phyloP scores from a whole-genome alignment of 2,888 invertebrate genomes.

The Pachymerium ferrugineum region DNA sequence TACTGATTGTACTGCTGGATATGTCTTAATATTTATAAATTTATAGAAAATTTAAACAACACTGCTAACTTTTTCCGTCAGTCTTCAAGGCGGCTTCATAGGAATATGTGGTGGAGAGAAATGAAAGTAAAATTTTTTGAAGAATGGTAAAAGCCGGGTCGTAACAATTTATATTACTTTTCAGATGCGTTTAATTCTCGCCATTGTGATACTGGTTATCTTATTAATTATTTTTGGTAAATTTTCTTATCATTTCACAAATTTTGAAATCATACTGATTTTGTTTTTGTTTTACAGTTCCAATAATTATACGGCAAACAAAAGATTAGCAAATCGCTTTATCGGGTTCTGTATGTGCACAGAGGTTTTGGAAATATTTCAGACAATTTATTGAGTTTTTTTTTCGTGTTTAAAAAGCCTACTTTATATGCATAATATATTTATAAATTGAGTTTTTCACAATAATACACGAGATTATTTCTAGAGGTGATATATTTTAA shows the following conservation, averaged over 20 bases:
- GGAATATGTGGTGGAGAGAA: conserved; percentile 34
- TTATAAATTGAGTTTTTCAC: no score
- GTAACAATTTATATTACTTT: neutral
- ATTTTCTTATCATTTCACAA: neutral
- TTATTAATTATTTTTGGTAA: conserved; percentile 34
- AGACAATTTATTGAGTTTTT: neutral
- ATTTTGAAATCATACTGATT: neutral
- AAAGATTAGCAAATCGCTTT: neutral
- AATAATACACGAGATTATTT: no score
- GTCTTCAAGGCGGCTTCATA: conserved; percentile 28
- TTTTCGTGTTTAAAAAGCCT: neutral
- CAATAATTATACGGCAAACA: neutral
- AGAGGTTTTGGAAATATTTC: neutral
- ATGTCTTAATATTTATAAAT: neutral
- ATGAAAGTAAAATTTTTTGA: conserved; percentile 29
- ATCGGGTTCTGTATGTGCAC: neutral
- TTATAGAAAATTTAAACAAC: conserved; percentile 21
- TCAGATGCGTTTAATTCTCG: conserved; percentile 34
- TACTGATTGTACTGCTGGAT: neutral
- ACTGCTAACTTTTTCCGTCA: conserved; percentile 31
- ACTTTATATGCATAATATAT: no score
- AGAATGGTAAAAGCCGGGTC: neutral
- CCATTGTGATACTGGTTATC: conserved; percentile 32
- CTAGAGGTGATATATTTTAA: no score
- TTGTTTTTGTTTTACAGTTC: neutral